These are phyloP conservation scores for Drosophila algonquin DNA, from an alignment of 2,888 invertebrate species.

Conservation along the genomic window DNA sequence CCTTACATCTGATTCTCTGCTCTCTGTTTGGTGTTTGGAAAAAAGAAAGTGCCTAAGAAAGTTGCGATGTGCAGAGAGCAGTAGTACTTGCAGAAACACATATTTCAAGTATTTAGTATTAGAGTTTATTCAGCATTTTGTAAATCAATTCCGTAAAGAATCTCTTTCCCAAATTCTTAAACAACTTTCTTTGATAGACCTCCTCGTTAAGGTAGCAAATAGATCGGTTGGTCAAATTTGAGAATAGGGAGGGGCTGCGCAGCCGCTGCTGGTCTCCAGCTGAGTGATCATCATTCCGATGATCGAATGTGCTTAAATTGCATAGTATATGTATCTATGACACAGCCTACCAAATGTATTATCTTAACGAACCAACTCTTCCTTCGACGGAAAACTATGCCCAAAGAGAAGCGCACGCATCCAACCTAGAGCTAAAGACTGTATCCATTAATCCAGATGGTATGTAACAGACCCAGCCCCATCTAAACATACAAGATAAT, in stretches of 20 bases:
- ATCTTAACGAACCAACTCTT: conserved; percentile 28
- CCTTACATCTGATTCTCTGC: conserved; percentile 29
- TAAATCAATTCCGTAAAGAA: background rate
- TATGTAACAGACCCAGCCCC: background rate
- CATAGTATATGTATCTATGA: too few relatives aligned
- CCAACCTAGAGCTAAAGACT: conserved; percentile 43
- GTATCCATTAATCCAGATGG: conserved; percentile 47
- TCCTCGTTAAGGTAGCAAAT: too few relatives aligned
- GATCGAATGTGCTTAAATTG: background rate
- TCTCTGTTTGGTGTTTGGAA: conserved; percentile 10
- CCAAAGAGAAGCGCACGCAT: conserved; percentile 30
- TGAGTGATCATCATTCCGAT: background rate
- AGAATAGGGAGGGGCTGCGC: background rate
- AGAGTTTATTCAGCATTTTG: background rate
- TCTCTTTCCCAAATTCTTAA: background rate
- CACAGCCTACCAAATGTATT: conserved; percentile 25
- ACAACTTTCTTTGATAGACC: background rate
- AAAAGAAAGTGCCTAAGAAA: conserved; percentile 43
- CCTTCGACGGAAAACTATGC: conserved; percentile 25
- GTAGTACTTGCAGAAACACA: background rate
- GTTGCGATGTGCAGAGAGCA: conserved; percentile 3
- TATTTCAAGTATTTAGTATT: background rate
- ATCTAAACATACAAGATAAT: background rate
- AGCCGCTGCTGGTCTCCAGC: background rate
- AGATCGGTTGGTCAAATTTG: background rate